Base-by-base conservation (phyloP, 2,797 vertebrate species). In the Crenichthys baileyi region DNA sequence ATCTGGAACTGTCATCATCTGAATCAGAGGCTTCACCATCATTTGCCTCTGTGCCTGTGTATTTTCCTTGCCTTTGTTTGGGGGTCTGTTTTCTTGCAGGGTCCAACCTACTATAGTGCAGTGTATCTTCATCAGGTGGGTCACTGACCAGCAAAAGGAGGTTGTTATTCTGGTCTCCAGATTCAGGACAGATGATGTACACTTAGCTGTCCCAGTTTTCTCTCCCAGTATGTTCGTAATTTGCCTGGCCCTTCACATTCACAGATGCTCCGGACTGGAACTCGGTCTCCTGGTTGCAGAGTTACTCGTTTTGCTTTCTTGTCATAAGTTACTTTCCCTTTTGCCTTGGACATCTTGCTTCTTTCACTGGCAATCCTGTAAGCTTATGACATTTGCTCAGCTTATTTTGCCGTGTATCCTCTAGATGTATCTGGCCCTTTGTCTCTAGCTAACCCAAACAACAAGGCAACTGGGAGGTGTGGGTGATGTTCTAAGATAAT, bases 331-430 rank as follows among this genome's bases (percentile, higher is more conserved):
- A 18, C 16, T 67, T 76, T 76, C 18, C 60, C 46, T 2, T 39
- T 65, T 51, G 12, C 60, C 39, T 20, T 67, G 12, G 74, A 31
- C 60, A 26, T 76, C 16, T 7, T 24, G 46, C 67, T 71, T 7
- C 12, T 77, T 77, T 77, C 53, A 70, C 76, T 77, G n/a, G 76
- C 76, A 60, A 70, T 77, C 39, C 2, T 3, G 26, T 60, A 70
- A 24, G 76, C 41, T 71, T 71, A 16, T 70, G 53, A 71, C 53
- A 70, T 77, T 3, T 24, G 1, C 20, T 41, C 22, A 6, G 75
- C 75, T 65, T 51, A 70, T 70, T 71, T 77, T 6, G 70, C 53
- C 0, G 53, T 26, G 1, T 58, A 55, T 41, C 63, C 63, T 55
- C 2, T 76, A 7, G 75, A 46, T 31, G 75, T 53, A 22, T 29